phyloP scores from a whole-genome alignment of 1,140 invertebrate genomes.

The Ceratina japonica region DNA sequence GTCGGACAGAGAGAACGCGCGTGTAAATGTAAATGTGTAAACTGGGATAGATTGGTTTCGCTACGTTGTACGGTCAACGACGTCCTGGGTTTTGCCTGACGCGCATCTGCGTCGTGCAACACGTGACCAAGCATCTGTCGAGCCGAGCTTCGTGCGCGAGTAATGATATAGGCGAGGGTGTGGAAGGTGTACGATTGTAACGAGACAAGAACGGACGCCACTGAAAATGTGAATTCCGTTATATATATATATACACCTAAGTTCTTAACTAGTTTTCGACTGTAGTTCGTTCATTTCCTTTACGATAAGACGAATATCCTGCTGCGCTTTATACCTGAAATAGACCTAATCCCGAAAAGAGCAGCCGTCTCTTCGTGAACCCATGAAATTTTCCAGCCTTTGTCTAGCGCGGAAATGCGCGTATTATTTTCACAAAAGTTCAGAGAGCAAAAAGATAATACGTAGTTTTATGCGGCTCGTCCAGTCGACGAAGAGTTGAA shows the following conservation, averaged over 20 bases:
- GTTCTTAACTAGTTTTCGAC: background rate
- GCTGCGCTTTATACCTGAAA: too few species aligned
- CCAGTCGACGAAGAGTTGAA: background rate
- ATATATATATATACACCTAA: background rate
- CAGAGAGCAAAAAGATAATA: too few species aligned
- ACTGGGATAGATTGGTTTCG: constrained; percentile 3
- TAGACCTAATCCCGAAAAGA: too few species aligned
- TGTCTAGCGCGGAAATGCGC: too few species aligned
- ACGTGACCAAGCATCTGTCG: constrained; percentile 36
- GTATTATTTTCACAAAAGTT: too few species aligned
- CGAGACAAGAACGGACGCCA: constrained; percentile 25
- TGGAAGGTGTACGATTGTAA: constrained; percentile 28
- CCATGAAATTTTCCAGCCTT: too few species aligned
- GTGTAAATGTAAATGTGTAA: background rate
- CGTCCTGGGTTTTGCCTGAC: constrained; percentile 10
- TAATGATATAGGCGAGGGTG: constrained; percentile 27
- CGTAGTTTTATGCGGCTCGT: too few species aligned
- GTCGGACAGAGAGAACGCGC: background rate
- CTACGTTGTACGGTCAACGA: constrained; percentile 40
- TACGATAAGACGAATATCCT: too few species aligned
- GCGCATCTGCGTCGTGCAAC: constrained; percentile 31
- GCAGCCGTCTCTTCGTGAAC: too few species aligned
- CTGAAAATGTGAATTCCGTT: constrained; percentile 25
- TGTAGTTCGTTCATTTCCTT: background rate
- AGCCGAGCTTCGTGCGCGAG: constrained; percentile 34